Conservation (phyloP, 2,888 invertebrate genomes). For the Sclerodermus sp. region DNA sequence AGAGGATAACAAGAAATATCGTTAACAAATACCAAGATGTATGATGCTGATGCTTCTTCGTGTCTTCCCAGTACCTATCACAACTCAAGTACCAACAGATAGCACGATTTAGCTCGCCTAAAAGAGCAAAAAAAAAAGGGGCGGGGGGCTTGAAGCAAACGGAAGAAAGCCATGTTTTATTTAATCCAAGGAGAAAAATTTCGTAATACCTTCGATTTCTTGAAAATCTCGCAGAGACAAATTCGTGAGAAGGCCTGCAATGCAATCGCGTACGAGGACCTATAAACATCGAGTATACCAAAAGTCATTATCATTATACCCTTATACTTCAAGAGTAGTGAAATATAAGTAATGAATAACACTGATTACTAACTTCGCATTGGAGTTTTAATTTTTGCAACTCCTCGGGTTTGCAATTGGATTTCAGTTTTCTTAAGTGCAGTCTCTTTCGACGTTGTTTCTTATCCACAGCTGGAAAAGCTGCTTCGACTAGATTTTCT, state of each 20-base stretch:
- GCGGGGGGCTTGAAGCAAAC: too few species aligned
- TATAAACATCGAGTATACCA: constrained; percentile 39
- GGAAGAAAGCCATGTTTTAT: too few species aligned
- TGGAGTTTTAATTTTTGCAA: constrained; percentile 73
- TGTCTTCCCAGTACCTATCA: constrained; percentile 89
- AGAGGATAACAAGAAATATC: constrained; percentile 78
- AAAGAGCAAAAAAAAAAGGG: too few species aligned
- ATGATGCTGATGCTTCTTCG: constrained; percentile 70
- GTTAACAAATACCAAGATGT: constrained; percentile 81
- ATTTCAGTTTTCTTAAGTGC: constrained; percentile 72
- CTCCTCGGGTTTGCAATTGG: constrained; percentile 80
- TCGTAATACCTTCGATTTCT: constrained; percentile 80
- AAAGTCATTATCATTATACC: background rate
- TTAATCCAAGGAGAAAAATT: too few species aligned
- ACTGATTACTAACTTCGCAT: constrained; percentile 61
- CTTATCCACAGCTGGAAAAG: constrained; percentile 66
- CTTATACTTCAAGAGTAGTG: constrained; percentile 16
- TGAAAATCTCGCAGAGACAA: constrained; percentile 81
- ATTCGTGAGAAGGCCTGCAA: constrained; percentile 77
- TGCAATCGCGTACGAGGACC: constrained; percentile 78
- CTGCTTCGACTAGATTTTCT: constrained; percentile 69
- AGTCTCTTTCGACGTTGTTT: constrained; percentile 67
- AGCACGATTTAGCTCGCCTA: constrained; percentile 85
- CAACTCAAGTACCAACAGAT: constrained; percentile 92
- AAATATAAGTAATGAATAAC: too few species aligned